These are phyloP conservation scores for Falco cherrug DNA, from an alignment of 2,797 vertebrate species.

Conservation along the genomic window DNA sequence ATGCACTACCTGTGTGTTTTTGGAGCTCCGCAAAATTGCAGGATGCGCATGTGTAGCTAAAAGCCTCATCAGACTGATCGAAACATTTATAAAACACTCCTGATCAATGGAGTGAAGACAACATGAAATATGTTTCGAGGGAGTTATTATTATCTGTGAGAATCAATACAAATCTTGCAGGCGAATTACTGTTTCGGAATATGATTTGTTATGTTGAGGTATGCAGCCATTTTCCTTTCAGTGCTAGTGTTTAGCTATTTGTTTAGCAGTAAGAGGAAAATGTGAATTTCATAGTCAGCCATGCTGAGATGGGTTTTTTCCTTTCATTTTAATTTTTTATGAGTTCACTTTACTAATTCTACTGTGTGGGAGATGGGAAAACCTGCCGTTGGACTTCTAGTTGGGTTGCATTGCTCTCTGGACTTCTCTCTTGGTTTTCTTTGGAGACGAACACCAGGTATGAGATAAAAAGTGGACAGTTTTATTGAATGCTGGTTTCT, in stretches of 20 bases:
- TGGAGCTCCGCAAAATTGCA: neutral
- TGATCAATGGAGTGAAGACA: neutral
- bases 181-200: neutral
- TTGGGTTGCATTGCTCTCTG: neutral
- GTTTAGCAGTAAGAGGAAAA: constrained; percentile 4
- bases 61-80: neutral
- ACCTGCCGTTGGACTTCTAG: neutral
- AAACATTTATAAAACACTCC: neutral
- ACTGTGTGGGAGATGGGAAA: neutral
- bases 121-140: neutral
- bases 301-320: neutral
- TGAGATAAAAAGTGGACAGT: neutral
- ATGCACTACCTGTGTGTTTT: neutral
- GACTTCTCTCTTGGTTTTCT: neutral
- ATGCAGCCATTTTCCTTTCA: neutral
- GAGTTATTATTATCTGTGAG: neutral
- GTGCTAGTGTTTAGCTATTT: neutral
- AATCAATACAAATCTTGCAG: constrained; percentile 44
- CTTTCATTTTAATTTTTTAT: neutral
- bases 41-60: neutral
- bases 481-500: neutral
- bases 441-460: neutral
- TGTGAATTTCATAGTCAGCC: neutral
- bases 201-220: neutral
- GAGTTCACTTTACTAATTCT: neutral